These are phyloP conservation scores for Idaea aversata DNA, from an alignment of 2,888 invertebrate genomes.

Conservation along the genomic window DNA sequence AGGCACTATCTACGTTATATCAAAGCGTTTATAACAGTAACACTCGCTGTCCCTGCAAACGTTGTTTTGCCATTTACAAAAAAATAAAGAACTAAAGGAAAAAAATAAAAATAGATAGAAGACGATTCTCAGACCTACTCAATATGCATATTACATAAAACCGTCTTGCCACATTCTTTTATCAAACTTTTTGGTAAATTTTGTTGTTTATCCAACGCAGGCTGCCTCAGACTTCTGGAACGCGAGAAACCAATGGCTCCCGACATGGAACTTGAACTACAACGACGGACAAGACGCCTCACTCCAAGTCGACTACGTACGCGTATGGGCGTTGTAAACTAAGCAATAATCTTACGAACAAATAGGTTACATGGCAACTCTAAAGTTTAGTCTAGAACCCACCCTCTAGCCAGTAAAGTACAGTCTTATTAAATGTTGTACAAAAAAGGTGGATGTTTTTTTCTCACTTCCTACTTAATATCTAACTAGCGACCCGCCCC, in stretches of 20 bases:
- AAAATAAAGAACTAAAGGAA: no score
- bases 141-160: no score
- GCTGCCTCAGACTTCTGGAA: slow-evolving; percentile 84
- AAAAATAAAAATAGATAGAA: no score
- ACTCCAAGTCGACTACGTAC: slow-evolving; percentile 84
- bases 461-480: background rate
- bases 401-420: background rate
- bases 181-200: background rate
- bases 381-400: background rate
- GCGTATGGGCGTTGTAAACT: slow-evolving; percentile 81
- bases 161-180: no score
- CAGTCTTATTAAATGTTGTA: background rate
- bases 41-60: no score
- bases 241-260: slow-evolving; percentile 73
- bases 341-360: background rate
- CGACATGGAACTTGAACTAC: slow-evolving; percentile 78
- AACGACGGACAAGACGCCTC: slow-evolving; percentile 80
- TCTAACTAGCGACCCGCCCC: no score
- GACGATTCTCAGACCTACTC: no score
- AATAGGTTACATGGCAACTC: background rate
- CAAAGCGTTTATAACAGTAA: no score
- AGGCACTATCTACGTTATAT: background rate
- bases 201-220: slow-evolving; percentile 34
- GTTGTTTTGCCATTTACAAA: no score
- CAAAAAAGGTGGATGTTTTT: background rate